Conservation (phyloP, 2,888 invertebrate genomes). For the Koerneria pararmatus region DNA sequence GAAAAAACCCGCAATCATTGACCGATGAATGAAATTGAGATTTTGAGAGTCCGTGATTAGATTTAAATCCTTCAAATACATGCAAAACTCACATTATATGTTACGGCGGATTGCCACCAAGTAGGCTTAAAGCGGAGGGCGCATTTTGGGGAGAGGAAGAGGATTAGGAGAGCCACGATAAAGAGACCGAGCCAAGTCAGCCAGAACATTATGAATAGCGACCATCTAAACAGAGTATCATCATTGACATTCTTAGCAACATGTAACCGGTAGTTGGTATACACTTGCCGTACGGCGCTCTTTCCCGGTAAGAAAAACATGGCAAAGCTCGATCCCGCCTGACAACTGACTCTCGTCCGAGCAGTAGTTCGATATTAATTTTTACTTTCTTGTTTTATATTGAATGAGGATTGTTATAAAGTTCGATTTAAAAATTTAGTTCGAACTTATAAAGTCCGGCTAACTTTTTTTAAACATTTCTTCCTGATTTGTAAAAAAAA, state of each 20-base stretch:
- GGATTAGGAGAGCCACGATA: slow-evolving; percentile 39
- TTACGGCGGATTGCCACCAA: slow-evolving; percentile 53
- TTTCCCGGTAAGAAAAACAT: background rate
- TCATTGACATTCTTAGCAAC: background rate
- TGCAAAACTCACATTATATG: slow-evolving; percentile 48
- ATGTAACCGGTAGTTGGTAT: background rate
- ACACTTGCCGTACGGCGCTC: background rate
- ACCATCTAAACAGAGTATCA: slow-evolving; percentile 34
- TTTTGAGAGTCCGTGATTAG: no score
- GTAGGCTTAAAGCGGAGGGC: slow-evolving; percentile 35
- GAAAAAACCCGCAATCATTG: no score
- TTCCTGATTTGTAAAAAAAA: no score
- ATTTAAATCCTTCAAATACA: no score
- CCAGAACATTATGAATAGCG: slow-evolving; percentile 45
- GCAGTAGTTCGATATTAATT: no score
- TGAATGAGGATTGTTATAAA: no score
- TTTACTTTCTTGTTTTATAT: no score
- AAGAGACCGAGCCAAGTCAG: slow-evolving; percentile 47
- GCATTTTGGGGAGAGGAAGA: slow-evolving; percentile 46
- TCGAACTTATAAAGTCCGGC: no score
- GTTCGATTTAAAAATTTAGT: no score
- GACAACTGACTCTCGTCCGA: slow-evolving; percentile 14
- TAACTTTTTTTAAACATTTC: no score
- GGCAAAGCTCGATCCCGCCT: background rate
- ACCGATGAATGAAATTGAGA: no score